Percentiles rank a stretch among this genome's conserved stretches.
Conservation (phyloP, 2,113 vertebrate species). For the Myrmecobius fasciatus region DNA sequence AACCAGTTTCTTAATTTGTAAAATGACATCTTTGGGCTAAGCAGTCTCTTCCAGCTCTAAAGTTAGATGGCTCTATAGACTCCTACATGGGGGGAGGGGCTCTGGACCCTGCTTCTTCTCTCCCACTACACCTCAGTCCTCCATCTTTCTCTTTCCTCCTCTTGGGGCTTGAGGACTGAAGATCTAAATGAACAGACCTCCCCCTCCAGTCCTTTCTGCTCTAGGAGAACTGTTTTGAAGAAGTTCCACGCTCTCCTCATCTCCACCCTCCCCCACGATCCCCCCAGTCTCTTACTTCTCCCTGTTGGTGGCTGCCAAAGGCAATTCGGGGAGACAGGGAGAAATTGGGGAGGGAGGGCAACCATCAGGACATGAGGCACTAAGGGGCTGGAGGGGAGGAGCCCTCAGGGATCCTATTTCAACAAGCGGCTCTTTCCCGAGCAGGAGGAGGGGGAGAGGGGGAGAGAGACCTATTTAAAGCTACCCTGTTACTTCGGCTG, state of each 20-base stretch:
- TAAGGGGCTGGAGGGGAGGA: conserved; percentile 78
- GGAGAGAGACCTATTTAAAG: conserved; percentile 80
- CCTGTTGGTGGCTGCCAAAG: background rate
- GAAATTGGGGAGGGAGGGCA: background rate
- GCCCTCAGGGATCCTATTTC: conserved; percentile 79
- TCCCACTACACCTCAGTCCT: background rate
- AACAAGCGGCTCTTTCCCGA: conserved; percentile 76
- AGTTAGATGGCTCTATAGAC: background rate
- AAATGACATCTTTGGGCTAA: background rate
- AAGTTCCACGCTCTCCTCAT: background rate
- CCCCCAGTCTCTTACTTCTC: background rate
- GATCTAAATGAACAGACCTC: background rate
- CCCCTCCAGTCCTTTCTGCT: background rate
- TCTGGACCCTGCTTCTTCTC: conserved; percentile 32
- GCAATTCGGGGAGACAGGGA: background rate
- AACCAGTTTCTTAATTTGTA: background rate
- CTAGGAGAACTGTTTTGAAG: background rate
- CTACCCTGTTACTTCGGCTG: conserved; percentile 69
- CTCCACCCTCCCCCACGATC: background rate
- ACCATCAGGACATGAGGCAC: conserved; percentile 39
- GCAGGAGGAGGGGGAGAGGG: conserved; percentile 65
- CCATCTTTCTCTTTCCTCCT: background rate
- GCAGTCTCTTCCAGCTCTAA: background rate
- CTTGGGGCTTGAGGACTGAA: background rate
- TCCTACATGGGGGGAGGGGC: background rate